Conservation (phyloP, 2,113 vertebrate species). For the Crotalus tigris region DNA sequence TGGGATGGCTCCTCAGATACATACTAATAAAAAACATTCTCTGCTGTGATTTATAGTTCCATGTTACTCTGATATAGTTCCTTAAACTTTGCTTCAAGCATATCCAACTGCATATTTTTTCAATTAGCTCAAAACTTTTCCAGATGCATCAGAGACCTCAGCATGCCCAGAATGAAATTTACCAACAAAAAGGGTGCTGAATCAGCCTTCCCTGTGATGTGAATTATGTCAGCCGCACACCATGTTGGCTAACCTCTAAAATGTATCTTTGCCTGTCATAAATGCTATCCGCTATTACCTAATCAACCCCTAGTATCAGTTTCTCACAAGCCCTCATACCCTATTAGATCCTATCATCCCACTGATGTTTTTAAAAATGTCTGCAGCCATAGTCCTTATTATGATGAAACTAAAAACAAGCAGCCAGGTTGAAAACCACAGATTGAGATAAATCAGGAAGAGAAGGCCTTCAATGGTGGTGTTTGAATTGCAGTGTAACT, state of each 20-base stretch:
- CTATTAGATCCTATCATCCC: background rate
- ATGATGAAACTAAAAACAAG: background rate
- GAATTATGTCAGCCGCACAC: slow-evolving; percentile 30
- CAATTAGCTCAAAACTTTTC: slow-evolving; percentile 25
- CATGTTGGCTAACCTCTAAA: slow-evolving; percentile 18
- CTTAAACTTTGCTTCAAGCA: background rate
- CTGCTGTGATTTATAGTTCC: background rate
- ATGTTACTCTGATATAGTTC: background rate
- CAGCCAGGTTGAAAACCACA: background rate
- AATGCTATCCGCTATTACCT: background rate
- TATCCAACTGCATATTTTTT: slow-evolving; percentile 5
- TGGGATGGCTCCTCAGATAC: background rate
- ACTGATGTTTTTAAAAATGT: background rate
- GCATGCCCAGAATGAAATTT: background rate
- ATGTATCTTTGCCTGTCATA: background rate
- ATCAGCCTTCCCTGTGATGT: slow-evolving; percentile 4
- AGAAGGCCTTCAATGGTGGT: background rate
- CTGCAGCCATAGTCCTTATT: background rate
- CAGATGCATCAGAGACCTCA: slow-evolving; percentile 3
- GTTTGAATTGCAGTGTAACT: background rate
- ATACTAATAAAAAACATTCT: background rate
- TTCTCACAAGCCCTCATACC: background rate
- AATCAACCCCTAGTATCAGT: background rate
- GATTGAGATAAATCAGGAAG: background rate
- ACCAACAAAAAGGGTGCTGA: slow-evolving; percentile 5